Evolutionary conservation across 2,888 invertebrate species (phyloP), one percentile per base, ranked within the genome.

Genomic region (Masnerella sp.): DNA sequence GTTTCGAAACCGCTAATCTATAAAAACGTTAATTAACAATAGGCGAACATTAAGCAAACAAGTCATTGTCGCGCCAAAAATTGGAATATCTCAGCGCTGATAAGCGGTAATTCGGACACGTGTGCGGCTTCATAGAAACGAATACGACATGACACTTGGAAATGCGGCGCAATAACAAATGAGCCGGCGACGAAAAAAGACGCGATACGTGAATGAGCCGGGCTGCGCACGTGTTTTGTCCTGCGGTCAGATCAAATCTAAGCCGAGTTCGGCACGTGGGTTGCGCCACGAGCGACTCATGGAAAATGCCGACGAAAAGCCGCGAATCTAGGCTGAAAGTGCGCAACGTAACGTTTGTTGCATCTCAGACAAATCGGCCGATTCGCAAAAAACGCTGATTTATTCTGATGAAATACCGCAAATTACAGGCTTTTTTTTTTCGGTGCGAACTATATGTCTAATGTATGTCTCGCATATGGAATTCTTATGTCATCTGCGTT

Each of bases 321-420:
- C 38, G 32, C 47, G 45, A 65, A 65, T 40, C 65, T 47, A 56
- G 65, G 56, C 56, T 54, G 47, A 65, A 65, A 65, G 65, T 65
- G 65, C 65, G 65, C 54, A 14, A 62, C 22, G 45, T 49, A 38
- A 49, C 40, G 17, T 36, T 43, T 25, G 54, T 45, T 40, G 43
- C n/a, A n/a, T n/a, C n/a, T n/a, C n/a, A n/a, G n/a, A n/a, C n/a
- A n/a, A n/a, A n/a, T n/a, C n/a, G n/a, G n/a, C n/a, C n/a, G n/a
- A n/a, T n/a, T n/a, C n/a, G n/a, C n/a, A n/a, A n/a, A n/a, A n/a
- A n/a, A n/a, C n/a, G n/a, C n/a, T n/a, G n/a, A n/a, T n/a, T n/a
- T n/a, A n/a, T n/a, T n/a, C n/a, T n/a, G n/a, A n/a, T n/a, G n/a
- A n/a, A n/a, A n/a, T n/a, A n/a, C n/a, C n/a, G n/a, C n/a, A n/a